Percentiles rank a stretch among this genome's conserved stretches.
Evolutionary conservation across 92 coral and sea anemone genomes (phyloP).

Genomic region (Muricea muricata): DNA sequence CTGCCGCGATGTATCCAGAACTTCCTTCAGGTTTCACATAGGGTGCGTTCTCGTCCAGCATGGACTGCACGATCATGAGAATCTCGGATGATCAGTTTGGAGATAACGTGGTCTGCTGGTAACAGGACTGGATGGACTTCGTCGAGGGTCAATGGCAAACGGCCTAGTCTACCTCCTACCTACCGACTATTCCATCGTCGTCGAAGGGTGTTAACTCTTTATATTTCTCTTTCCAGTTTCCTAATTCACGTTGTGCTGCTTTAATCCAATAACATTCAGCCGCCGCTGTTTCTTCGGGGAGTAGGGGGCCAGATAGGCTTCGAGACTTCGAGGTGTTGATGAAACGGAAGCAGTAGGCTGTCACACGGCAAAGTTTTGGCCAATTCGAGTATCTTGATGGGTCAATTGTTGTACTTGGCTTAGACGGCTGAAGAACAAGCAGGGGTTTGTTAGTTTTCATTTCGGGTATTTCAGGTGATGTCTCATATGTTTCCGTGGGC

Average conservation of each 20-base stretch:
- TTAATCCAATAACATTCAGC: slow-evolving; percentile 48
- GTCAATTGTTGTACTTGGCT: neutral
- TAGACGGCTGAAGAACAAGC: too few relatives aligned
- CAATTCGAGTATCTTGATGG: neutral
- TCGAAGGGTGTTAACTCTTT: slow-evolving; percentile 38
- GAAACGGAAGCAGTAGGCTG: neutral
- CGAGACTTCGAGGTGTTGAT: neutral
- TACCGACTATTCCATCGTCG: slow-evolving; percentile 48
- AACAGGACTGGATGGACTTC: slow-evolving; percentile 54
- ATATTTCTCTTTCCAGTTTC: slow-evolving; percentile 8
- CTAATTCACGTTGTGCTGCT: slow-evolving; percentile 25
- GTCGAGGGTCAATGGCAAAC: slow-evolving; percentile 31
- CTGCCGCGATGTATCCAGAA: slow-evolving; percentile 43
- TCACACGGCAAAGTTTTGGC: neutral
- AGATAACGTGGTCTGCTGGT: slow-evolving; percentile 34
- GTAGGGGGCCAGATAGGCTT: neutral
- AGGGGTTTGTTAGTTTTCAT: too few relatives aligned
- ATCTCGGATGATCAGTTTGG: slow-evolving; percentile 41
- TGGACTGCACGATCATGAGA: slow-evolving; percentile 19
- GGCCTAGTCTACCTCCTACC: slow-evolving; percentile 56
- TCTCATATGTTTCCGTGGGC: neutral
- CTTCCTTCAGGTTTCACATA: slow-evolving; percentile 49
- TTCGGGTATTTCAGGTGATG: neutral
- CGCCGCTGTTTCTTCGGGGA: slow-evolving; percentile 25
- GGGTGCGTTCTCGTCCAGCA: slow-evolving; percentile 52